Base-by-base conservation (phyloP, 2,113 vertebrate species). In the Labeo catla region DNA sequence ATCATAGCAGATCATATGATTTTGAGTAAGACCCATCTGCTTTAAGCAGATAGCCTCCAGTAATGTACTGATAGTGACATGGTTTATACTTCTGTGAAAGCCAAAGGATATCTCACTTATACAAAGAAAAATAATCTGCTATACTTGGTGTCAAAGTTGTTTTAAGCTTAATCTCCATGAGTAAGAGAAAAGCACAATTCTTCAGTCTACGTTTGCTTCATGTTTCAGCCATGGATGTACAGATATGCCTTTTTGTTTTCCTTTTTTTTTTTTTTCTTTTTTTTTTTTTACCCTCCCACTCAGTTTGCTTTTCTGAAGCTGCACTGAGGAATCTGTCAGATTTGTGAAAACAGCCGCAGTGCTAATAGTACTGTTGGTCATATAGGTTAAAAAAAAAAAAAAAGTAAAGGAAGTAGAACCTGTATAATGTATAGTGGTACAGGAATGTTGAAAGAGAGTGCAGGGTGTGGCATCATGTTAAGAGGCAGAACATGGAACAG, bases 1-100 rank as follows among this genome's bases (percentile, higher is more conserved):
- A 65, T 77, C 74, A 77, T 52, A 10, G 72, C 21, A 47, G 87
- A 88, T 92, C 85, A 90, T 86, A 86, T 86, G 88, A 91, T 90
- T 72, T 84, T 86, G 36, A 54, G 23, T 12, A 49, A 34, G 63
- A 79, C 34, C 68, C 72, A 86, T 68, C 39, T 82, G 49, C 34
- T 66, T 49, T 39, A 43, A 76, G 80, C 6, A 34, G 23, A 23
- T n/a, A 15, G 54, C 2, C 72, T 74, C 2, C 45, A 74, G 12
- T 49, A 61, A 45, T 43, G 0, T 6, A 61, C 34, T 65, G 43
- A n/a, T 49, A 65, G 43, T 81, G 43, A 65, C 39, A 6, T 65
- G 8, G 59, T 65, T 45, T 61, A 63, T 15, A 49, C n/a, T 43
- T 4, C 28, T 81, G 59, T 65, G 6, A 81, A 65, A 16, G 43